A percentile compares a stretch with the other conserved stretches of the same genome.
Evolutionary conservation across 2,797 vertebrate species (phyloP).

Genomic region (Xenops minutus): DNA sequence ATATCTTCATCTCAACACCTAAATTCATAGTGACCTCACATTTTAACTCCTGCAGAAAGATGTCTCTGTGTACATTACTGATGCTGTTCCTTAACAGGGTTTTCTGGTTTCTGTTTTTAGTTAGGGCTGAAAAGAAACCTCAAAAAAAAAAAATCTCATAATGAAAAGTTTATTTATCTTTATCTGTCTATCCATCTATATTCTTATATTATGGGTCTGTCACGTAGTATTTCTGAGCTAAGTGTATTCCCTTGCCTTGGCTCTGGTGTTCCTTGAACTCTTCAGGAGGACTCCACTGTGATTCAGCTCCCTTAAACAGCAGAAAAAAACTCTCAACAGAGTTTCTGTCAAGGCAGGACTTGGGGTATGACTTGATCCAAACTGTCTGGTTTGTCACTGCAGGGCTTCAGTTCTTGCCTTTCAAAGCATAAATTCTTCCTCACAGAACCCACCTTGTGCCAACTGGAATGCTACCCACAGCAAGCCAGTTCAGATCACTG

Average conservation of each 20-base stretch:
- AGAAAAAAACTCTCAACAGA: neutral
- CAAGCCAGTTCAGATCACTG: neutral
- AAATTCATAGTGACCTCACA: neutral
- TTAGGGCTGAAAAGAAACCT: neutral
- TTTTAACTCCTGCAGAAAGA: neutral
- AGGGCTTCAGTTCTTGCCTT: neutral
- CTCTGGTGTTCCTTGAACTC: neutral
- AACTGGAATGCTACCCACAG: neutral
- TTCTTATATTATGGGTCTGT: neutral
- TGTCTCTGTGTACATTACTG: neutral
- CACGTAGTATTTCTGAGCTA: neutral
- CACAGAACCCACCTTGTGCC: neutral
- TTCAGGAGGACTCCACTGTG: neutral
- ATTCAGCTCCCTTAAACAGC: neutral
- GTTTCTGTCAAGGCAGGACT: neutral
- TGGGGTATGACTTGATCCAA: neutral
- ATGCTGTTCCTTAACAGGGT: neutral
- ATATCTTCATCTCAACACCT: neutral
- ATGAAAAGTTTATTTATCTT: neutral
- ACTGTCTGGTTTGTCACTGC: neutral
- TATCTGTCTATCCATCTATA: neutral
- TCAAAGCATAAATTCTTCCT: neutral
- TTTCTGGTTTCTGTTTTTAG: neutral
- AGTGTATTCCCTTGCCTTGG: neutral
- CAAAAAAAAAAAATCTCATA: neutral